Percentiles rank a stretch among this genome's conserved stretches.
These are phyloP conservation scores for Galeopsomyia nigrocyanea DNA, from an alignment of 2,888 invertebrate species.

Conservation along the genomic window DNA sequence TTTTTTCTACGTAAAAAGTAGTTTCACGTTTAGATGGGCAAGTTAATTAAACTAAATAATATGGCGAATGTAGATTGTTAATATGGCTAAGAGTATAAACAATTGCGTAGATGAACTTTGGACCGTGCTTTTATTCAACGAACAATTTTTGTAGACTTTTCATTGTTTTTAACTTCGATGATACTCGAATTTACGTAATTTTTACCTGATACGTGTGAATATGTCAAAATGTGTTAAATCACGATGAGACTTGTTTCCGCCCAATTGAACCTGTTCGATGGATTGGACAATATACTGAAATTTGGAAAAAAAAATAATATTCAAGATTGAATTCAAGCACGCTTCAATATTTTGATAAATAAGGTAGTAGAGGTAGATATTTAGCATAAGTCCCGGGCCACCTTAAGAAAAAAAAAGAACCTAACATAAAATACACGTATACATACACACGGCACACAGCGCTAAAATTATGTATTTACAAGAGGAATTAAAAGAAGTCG, in stretches of 20 bases:
- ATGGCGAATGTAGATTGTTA: conserved; percentile 31
- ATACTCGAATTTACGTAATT: background rate
- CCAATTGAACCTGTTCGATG: conserved; percentile 40
- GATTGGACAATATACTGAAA: conserved; percentile 41
- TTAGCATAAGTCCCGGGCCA: conserved; percentile 51
- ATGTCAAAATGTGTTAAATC: conserved; percentile 10
- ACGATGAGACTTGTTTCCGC: conserved; percentile 32
- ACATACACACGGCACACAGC: background rate
- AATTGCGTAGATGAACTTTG: conserved; percentile 15
- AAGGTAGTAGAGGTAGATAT: conserved; percentile 32
- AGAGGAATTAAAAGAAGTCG: conserved; percentile 6
- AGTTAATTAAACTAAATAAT: conserved; percentile 30
- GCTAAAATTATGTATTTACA: conserved; percentile 17
- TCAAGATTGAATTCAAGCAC: conserved; percentile 35
- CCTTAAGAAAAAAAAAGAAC: conserved; percentile 43
- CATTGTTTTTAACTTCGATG: background rate
- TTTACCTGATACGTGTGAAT: too few species aligned
- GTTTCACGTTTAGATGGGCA: conserved; percentile 42
- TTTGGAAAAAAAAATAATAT: conserved; percentile 12
- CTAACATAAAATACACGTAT: conserved; percentile 9
- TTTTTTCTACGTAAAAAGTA: conserved; percentile 58
- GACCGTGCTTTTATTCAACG: conserved; percentile 30
- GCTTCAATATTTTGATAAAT: conserved; percentile 32
- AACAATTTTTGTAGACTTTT: background rate
- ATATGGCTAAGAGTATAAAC: conserved; percentile 24